A percentile compares a stretch with the other conserved stretches of the same genome.
These are phyloP conservation scores for Poecilia gillii DNA, from an alignment of 2,797 vertebrate genomes.

Conservation along the genomic window DNA sequence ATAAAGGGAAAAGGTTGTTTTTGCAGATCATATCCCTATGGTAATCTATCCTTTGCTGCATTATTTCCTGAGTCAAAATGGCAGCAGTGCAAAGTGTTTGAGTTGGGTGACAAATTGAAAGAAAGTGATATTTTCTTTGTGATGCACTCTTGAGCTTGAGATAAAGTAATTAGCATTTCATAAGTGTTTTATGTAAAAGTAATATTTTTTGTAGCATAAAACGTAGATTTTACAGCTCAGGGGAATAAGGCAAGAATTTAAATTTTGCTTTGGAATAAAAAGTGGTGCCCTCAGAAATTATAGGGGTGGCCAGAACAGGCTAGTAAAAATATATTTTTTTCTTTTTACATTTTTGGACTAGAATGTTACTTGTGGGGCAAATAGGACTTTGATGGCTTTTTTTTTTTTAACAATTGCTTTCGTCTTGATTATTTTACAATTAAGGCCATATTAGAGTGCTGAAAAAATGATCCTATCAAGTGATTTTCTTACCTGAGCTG, in stretches of 20 bases:
- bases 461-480: neutral
- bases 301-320: no score
- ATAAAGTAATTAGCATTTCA: neutral
- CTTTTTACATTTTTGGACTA: no score
- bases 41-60: conserved; percentile 49
- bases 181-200: neutral
- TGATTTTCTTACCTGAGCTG: neutral
- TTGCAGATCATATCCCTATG: conserved; percentile 37
- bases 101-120: conserved; percentile 30
- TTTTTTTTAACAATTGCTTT: neutral
- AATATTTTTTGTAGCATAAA: neutral
- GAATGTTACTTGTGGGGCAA: neutral
- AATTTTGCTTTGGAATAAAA: neutral
- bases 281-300: neutral
- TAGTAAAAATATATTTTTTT: no score
- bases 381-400: neutral
- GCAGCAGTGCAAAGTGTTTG: conserved; percentile 11
- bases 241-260: neutral
- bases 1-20: conserved; percentile 58
- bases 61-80: conserved; percentile 46
- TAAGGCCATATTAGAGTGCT: neutral
- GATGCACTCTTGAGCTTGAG: conserved; percentile 7
- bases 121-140: conserved; percentile 12
- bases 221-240: neutral
- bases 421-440: neutral